A percentile compares a stretch with the other conserved stretches of the same genome.
Evolutionary conservation across 2,888 invertebrate species (phyloP).

Genomic region (Gymnocheta viridis): DNA sequence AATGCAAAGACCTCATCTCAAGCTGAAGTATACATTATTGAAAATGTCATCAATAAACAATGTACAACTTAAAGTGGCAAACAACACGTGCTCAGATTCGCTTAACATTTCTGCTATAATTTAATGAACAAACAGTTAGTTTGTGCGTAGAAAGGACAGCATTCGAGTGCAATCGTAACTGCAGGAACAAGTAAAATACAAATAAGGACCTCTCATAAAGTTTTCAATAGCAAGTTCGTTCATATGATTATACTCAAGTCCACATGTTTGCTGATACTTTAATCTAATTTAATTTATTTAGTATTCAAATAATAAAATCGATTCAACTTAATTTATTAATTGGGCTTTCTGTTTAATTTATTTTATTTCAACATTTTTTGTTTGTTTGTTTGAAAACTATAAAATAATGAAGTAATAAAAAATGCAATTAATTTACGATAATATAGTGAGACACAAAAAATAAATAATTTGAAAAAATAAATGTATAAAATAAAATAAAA

Average conservation of each 20-base stretch:
- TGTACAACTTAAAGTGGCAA: slow-evolving; percentile 65
- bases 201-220: slow-evolving; percentile 14
- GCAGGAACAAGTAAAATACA: not conserved
- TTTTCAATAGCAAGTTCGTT: slow-evolving; percentile 50
- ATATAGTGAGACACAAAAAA: slow-evolving; percentile 43
- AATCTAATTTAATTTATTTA: slow-evolving; percentile 5
- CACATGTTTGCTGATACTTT: not conserved
- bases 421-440: slow-evolving; percentile 68
- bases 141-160: too few species aligned
- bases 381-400: slow-evolving; percentile 35
- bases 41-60: slow-evolving; percentile 49
- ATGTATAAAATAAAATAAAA: not conserved
- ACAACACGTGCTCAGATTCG: slow-evolving; percentile 66
- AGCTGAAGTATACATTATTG: slow-evolving; percentile 45
- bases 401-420: slow-evolving; percentile 66
- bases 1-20: slow-evolving; percentile 42
- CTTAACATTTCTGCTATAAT: slow-evolving; percentile 4
- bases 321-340: slow-evolving; percentile 66
- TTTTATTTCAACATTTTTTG: not conserved
- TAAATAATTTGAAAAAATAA: not conserved
- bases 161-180: not conserved
- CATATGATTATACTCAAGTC: not conserved
- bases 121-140: not conserved
- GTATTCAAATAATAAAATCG: slow-evolving; percentile 35
- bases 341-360: slow-evolving; percentile 45